These are phyloP conservation scores for Cololabis saira DNA, from an alignment of 2,113 vertebrate genomes.

Conservation along the genomic window DNA sequence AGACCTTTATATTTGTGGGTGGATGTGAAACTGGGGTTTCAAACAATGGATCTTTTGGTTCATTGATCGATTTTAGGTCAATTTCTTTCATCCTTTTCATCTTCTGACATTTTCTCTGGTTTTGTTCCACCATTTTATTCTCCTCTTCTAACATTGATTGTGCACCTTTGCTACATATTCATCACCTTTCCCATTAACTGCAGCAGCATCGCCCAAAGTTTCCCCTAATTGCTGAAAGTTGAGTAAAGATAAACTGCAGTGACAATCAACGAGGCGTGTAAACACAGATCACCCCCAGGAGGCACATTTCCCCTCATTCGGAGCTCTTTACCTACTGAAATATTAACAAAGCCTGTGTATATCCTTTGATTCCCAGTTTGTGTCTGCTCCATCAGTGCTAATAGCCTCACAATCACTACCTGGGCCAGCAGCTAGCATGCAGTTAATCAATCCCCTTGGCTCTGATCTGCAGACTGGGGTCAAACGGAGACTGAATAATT, in stretches of 20 bases:
- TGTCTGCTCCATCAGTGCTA: slow-evolving; percentile 48
- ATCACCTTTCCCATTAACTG: not conserved
- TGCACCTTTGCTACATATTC: not conserved
- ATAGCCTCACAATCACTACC: slow-evolving; percentile 48
- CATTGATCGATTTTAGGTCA: slow-evolving; percentile 20
- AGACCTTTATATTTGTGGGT: not conserved
- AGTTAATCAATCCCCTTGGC: slow-evolving; percentile 63
- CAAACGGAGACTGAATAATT: slow-evolving; percentile 63
- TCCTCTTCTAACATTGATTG: not conserved
- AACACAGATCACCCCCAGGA: not conserved
- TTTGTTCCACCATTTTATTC: not conserved
- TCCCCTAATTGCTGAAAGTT: slow-evolving; percentile 16
- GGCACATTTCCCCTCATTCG: slow-evolving; percentile 1
- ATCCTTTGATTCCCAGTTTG: slow-evolving; percentile 42
- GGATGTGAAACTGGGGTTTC: not conserved
- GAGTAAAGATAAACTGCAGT: slow-evolving; percentile 12
- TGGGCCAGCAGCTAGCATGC: slow-evolving; percentile 40
- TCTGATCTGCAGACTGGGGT: slow-evolving; percentile 65
- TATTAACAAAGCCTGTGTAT: slow-evolving; percentile 10
- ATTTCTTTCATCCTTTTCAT: not conserved
- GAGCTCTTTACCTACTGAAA: slow-evolving; percentile 26
- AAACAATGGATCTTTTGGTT: slow-evolving; percentile 13
- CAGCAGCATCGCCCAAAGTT: not conserved
- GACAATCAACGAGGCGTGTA: not conserved
- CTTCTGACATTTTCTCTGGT: not conserved